Conservation (phyloP, 2,888 invertebrate genomes). For the Amorpha juglandis region DNA sequence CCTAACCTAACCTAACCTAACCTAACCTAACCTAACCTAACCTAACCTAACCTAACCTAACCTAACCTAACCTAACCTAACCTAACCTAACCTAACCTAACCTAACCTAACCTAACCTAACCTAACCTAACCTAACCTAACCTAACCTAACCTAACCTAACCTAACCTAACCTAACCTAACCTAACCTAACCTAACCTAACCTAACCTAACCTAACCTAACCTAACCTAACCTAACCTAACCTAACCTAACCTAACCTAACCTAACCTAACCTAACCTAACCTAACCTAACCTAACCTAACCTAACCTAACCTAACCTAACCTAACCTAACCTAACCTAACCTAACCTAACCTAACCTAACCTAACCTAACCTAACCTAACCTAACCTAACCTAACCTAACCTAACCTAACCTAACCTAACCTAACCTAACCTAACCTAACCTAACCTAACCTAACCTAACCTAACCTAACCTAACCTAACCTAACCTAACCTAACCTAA, state of each 20-base stretch:
- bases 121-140: conserved; percentile 5
- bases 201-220: conserved; percentile 1
- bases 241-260: conserved; percentile 5
- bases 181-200: conserved; percentile 2
- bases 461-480: too few relatives aligned
- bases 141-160: conserved; percentile 2
- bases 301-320: too few relatives aligned
- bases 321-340: too few relatives aligned
- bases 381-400: conserved; percentile 1
- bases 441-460: background rate
- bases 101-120: background rate
- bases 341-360: too few relatives aligned
- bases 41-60: background rate
- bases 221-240: conserved; percentile 4
- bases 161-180: conserved; percentile 5
- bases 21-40: too few relatives aligned
- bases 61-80: conserved; percentile 5
- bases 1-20: too few relatives aligned
- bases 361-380: background rate
- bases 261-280: background rate
- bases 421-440: background rate
- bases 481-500: too few relatives aligned
- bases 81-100: background rate
- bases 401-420: conserved; percentile 5
- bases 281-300: too few relatives aligned